Evolutionary conservation across 2,888 invertebrate species (phyloP).

Genomic region (Tenthredo mesomela): DNA sequence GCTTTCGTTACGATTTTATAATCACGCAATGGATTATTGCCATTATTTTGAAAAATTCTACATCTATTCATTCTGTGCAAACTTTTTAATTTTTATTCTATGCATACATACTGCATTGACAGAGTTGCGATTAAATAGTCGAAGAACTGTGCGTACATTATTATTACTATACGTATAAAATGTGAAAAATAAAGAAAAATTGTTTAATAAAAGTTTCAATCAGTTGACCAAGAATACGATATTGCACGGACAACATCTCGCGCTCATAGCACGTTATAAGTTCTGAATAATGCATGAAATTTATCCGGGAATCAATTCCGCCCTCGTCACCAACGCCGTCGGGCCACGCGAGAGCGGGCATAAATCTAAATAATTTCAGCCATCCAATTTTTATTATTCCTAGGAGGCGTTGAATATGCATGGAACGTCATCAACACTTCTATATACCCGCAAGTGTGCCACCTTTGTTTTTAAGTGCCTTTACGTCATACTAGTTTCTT

Average conservation of each 20-base stretch:
- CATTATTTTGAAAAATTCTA: not conserved
- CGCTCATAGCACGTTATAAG: constrained; percentile 54
- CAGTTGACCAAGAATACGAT: constrained; percentile 38
- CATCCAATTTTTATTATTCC: constrained; percentile 73
- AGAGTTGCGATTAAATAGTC: not conserved
- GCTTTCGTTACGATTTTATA: not conserved
- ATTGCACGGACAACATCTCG: constrained; percentile 35
- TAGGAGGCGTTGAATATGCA: constrained; percentile 69
- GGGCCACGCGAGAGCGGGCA: constrained; percentile 73
- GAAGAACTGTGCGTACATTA: not conserved
- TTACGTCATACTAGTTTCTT: not conserved
- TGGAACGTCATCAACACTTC: constrained; percentile 59
- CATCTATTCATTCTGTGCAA: not conserved
- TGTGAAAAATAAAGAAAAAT: not conserved
- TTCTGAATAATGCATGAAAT: constrained; percentile 76
- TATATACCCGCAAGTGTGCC: constrained; percentile 35
- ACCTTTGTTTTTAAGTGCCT: constrained; percentile 35
- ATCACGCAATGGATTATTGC: not conserved
- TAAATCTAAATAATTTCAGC: constrained; percentile 76
- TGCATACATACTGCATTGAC: not conserved
- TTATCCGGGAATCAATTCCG: constrained; percentile 74
- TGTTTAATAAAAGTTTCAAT: constrained; percentile 8
- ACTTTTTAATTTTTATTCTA: not conserved
- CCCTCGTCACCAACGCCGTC: constrained; percentile 71
- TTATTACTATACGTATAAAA: not conserved